A percentile compares a stretch with the other conserved stretches of the same genome.
Evolutionary conservation across 1,140 invertebrate species (phyloP).

Genomic region (Bombyx mandarina): DNA sequence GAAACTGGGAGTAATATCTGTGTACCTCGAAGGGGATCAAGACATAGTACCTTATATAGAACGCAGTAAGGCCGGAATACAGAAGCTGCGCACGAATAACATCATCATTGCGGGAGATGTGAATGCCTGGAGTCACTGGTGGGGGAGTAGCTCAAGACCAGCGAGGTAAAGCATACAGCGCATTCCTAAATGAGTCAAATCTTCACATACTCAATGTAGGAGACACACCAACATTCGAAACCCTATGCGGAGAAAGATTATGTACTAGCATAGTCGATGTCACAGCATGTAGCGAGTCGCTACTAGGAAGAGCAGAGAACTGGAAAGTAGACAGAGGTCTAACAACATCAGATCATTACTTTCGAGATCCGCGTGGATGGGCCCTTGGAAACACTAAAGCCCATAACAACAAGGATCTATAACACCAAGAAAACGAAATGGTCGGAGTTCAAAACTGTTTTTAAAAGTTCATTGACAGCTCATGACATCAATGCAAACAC

Average conservation of each 20-base stretch:
- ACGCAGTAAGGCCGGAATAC: not conserved
- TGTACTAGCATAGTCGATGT: slow-evolving; percentile 24
- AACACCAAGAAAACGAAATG: slow-evolving; percentile 24
- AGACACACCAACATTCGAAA: slow-evolving; percentile 23
- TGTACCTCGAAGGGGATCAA: slow-evolving; percentile 23
- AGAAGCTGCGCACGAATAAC: slow-evolving; percentile 8
- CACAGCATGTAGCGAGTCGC: slow-evolving; percentile 15
- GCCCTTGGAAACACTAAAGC: not conserved
- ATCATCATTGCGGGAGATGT: slow-evolving; percentile 26
- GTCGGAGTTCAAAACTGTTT: slow-evolving; percentile 7
- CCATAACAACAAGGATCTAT: slow-evolving; percentile 14
- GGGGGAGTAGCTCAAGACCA: slow-evolving; percentile 27
- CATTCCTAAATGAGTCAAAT: slow-evolving; percentile 17
- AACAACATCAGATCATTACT: slow-evolving; percentile 15
- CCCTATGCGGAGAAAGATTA: slow-evolving; percentile 4
- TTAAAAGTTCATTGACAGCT: slow-evolving; percentile 1
- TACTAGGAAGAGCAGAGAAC: slow-evolving; percentile 7
- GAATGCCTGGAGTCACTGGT: slow-evolving; percentile 34
- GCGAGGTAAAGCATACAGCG: slow-evolving; percentile 10
- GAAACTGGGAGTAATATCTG: slow-evolving; percentile 17
- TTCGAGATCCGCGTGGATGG: slow-evolving; percentile 3
- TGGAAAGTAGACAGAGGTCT: slow-evolving; percentile 11
- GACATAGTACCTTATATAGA: slow-evolving; percentile 12
- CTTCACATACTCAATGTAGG: slow-evolving; percentile 23
- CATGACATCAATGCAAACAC: slow-evolving; percentile 4